Evolutionary conservation across 2,113 vertebrate species (phyloP).

Genomic region (Petrocephalus microphthalmus): DNA sequence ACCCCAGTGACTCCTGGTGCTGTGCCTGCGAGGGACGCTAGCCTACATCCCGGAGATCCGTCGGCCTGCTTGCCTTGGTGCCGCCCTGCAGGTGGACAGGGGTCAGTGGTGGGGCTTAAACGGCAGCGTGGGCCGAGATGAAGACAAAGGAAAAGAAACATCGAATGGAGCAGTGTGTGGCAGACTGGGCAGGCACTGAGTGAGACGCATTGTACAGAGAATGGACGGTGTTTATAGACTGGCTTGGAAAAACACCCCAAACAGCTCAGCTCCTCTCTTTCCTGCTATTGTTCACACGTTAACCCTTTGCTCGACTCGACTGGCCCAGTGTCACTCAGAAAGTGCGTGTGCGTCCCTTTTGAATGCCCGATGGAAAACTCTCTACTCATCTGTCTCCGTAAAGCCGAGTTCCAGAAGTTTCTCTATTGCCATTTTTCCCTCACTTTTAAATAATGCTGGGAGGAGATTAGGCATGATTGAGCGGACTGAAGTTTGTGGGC

Average conservation of each 20-base stretch:
- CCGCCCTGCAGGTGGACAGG: background rate
- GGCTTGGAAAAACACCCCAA: conserved; percentile 45
- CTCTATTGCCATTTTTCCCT: background rate
- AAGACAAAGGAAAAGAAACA: background rate
- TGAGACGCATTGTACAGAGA: background rate
- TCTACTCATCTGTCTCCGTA: background rate
- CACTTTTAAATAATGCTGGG: background rate
- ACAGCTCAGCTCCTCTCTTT: conserved; percentile 44
- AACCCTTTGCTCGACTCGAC: conserved; percentile 41
- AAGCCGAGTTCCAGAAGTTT: background rate
- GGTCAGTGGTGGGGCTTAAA: background rate
- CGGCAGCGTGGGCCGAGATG: background rate
- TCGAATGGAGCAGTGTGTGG: background rate
- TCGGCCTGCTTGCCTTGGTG: background rate
- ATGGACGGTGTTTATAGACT: conserved; percentile 43
- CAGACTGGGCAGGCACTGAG: background rate
- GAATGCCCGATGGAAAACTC: background rate
- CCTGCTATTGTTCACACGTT: conserved; percentile 56
- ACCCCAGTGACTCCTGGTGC: background rate
- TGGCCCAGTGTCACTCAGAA: conserved; percentile 14
- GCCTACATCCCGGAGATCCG: background rate
- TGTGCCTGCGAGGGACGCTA: background rate
- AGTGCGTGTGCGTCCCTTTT: background rate
- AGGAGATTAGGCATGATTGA: background rate
- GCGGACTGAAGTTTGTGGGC: background rate